Percentiles rank a stretch among this genome's conserved stretches.
Conservation (phyloP, 2,888 invertebrate genomes). For the Bugulina stolonifera region DNA sequence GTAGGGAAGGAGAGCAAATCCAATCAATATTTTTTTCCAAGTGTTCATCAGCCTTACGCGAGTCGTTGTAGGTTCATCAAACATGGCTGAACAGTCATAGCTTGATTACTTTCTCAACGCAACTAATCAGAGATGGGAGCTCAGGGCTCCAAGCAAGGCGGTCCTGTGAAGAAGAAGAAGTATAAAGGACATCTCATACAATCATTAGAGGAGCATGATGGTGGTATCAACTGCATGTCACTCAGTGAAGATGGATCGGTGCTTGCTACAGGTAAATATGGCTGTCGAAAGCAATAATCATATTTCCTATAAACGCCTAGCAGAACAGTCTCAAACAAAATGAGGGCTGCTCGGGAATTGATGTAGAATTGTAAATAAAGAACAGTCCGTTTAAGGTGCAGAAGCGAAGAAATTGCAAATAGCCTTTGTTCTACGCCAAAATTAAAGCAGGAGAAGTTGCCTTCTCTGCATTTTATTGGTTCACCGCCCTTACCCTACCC, state of each 20-base stretch:
- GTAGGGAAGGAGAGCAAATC: background rate
- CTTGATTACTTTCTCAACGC: background rate
- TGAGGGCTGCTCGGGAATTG: too few relatives aligned
- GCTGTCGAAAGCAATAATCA: too few relatives aligned
- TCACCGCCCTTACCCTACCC: too few relatives aligned
- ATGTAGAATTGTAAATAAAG: too few relatives aligned
- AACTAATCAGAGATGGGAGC: conserved; percentile 34
- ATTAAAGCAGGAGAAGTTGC: too few relatives aligned
- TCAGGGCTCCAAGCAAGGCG: conserved; percentile 38
- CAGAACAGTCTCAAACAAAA: too few relatives aligned
- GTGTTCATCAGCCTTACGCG: background rate
- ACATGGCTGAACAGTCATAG: background rate
- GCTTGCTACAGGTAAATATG: conserved; percentile 46
- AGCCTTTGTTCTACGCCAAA: too few relatives aligned
- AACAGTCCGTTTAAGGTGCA: too few relatives aligned
- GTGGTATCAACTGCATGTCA: conserved; percentile 56
- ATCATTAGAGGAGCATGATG: conserved; percentile 50
- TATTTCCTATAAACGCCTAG: too few relatives aligned
- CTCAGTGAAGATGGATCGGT: conserved; percentile 56
- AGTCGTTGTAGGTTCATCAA: too few relatives aligned
- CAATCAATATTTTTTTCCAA: background rate
- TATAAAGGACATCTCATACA: conserved; percentile 36
- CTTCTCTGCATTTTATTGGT: too few relatives aligned
- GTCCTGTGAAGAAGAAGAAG: conserved; percentile 33
- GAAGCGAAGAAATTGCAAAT: too few relatives aligned